These are phyloP conservation scores for Ibycter americanus DNA, from an alignment of 2,797 vertebrate species.

Conservation along the genomic window DNA sequence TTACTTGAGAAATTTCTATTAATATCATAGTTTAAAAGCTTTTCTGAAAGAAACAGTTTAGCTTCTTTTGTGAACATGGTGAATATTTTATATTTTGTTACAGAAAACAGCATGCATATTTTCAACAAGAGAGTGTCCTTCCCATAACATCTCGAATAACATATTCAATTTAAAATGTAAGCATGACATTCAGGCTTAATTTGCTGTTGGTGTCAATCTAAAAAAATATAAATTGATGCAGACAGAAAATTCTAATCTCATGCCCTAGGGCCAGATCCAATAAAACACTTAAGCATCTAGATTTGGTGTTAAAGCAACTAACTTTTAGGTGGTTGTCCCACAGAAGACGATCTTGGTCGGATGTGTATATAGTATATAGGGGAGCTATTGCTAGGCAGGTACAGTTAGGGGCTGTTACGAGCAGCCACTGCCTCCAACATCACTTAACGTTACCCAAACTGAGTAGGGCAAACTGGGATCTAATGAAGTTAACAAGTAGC, in stretches of 20 bases:
- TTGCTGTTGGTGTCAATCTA: slow-evolving; percentile 45
- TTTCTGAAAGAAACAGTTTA: background rate
- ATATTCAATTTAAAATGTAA: slow-evolving; percentile 54
- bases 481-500: background rate
- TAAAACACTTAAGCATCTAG: slow-evolving; percentile 20
- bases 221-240: slow-evolving; percentile 50
- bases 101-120: background rate
- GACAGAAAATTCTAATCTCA: slow-evolving; percentile 54
- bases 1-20: background rate
- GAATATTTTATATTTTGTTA: slow-evolving; percentile 38
- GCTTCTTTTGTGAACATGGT: background rate
- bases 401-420: accelerated
- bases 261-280: slow-evolving; percentile 24
- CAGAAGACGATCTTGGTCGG: background rate
- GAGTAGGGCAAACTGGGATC: background rate
- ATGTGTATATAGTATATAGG: background rate
- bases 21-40: background rate
- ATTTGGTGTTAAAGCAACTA: slow-evolving; percentile 12
- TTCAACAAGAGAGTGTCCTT: slow-evolving; percentile 30
- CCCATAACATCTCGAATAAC: slow-evolving; percentile 32
- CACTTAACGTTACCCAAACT: background rate
- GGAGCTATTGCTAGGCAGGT: background rate
- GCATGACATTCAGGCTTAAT: slow-evolving; percentile 64
- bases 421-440: background rate
- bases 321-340: background rate